Conservation (phyloP, 2,888 invertebrate genomes). For the Luperina testacea region DNA sequence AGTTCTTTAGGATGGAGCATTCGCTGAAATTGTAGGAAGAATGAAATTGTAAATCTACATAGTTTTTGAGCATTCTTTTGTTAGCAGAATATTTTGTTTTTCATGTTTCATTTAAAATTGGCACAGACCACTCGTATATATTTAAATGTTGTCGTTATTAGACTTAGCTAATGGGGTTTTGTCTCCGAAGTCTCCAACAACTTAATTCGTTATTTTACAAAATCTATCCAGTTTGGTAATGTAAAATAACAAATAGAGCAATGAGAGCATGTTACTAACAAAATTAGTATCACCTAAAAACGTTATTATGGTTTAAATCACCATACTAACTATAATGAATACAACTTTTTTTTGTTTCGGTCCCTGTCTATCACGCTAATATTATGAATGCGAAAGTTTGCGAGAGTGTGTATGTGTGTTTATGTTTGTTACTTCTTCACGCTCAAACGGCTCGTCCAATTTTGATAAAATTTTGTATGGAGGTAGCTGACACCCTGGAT, state of each 20-base stretch:
- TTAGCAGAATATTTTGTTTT: slow-evolving; percentile 3
- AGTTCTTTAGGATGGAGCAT: neutral
- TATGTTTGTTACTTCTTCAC: too few relatives aligned
- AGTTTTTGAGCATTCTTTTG: neutral
- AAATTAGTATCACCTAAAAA: neutral
- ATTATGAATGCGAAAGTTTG: too few relatives aligned
- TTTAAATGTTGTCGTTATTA: neutral
- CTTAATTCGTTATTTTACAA: neutral
- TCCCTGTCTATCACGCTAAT: neutral
- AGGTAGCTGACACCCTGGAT: too few relatives aligned
- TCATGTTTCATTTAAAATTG: neutral
- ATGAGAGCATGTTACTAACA: slow-evolving; percentile 3
- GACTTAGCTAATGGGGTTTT: neutral
- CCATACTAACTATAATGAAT: neutral
- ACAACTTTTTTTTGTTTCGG: neutral
- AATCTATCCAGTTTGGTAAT: neutral
- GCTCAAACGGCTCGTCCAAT: too few relatives aligned
- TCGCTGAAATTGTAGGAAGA: neutral
- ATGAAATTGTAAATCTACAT: neutral
- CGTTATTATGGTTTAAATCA: neutral
- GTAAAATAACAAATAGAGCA: neutral
- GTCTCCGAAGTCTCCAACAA: neutral
- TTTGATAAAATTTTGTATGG: too few relatives aligned
- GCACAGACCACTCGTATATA: neutral
- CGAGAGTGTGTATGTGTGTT: too few relatives aligned